A percentile compares a stretch with the other conserved stretches of the same genome.
These are phyloP conservation scores for Phocides pigmalion DNA, from an alignment of 1,140 invertebrate species.

Conservation along the genomic window DNA sequence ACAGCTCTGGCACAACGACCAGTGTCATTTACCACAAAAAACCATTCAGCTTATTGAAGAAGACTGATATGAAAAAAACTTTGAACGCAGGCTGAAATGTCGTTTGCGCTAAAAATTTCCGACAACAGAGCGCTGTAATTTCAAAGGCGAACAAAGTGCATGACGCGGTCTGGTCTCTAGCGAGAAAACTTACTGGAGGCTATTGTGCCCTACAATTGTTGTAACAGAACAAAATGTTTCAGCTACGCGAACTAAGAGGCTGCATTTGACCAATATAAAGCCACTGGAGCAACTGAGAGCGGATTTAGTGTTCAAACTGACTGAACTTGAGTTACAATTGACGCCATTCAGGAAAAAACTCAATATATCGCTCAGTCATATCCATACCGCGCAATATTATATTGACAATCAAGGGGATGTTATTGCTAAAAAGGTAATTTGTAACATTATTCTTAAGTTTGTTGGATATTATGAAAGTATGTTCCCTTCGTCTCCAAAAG, in stretches of 20 bases:
- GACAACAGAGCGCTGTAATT: background rate
- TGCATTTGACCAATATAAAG: conserved; percentile 86
- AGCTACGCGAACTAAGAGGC: conserved; percentile 86
- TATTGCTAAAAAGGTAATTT: conserved; percentile 86
- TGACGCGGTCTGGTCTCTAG: background rate
- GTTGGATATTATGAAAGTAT: too few relatives aligned
- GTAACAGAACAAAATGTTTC: conserved; percentile 36
- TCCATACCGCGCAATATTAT: conserved; percentile 90
- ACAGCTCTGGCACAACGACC: too few relatives aligned
- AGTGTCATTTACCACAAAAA: too few relatives aligned
- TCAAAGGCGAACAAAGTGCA: conserved; percentile 9
- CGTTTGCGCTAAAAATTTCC: background rate
- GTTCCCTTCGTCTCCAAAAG: too few relatives aligned
- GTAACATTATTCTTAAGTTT: background rate
- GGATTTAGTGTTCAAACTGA: conserved; percentile 89
- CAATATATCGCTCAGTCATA: conserved; percentile 89
- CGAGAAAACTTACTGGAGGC: background rate
- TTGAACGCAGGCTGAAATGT: conserved; percentile 1
- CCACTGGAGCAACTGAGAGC: conserved; percentile 88
- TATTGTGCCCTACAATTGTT: conserved; percentile 15
- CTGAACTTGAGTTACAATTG: conserved; percentile 89
- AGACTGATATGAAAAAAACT: conserved; percentile 16
- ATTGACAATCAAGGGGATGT: conserved; percentile 89
- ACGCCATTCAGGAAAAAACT: conserved; percentile 87
- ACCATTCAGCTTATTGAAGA: conserved; percentile 11